Conservation (phyloP, 1,140 invertebrate genomes). For the Zaprionus kolodkinae region DNA sequence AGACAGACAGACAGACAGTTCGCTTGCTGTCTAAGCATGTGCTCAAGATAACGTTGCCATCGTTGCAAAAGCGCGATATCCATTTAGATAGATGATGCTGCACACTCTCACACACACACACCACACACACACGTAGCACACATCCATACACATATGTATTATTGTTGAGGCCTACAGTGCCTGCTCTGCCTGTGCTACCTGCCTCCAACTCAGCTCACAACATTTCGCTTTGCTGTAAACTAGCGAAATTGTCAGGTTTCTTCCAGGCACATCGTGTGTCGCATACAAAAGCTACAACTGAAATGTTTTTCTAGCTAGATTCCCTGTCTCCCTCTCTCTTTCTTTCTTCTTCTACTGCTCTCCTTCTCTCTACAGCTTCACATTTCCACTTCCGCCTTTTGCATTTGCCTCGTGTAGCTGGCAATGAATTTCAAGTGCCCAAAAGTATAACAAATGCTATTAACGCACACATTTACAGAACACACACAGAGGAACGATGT, state of each 20-base stretch:
- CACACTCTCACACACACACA: conserved; percentile 36
- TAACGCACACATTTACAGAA: conserved; percentile 11
- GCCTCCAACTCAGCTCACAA: background rate
- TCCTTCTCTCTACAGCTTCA: conserved; percentile 11
- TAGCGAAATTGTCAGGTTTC: conserved; percentile 47
- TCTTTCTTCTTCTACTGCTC: background rate
- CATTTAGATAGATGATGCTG: conserved; percentile 75
- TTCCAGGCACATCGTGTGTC: conserved; percentile 23
- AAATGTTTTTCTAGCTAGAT: background rate
- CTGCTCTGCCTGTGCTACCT: conserved; percentile 10
- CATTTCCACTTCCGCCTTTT: background rate
- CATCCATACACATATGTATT: background rate
- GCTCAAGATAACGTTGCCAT: conserved; percentile 48
- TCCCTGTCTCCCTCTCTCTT: background rate
- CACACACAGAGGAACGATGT: background rate
- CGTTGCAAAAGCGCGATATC: conserved; percentile 60
- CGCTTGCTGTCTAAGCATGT: conserved; percentile 38
- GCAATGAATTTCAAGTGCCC: conserved; percentile 70
- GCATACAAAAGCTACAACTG: conserved; percentile 38
- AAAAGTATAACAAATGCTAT: conserved; percentile 30
- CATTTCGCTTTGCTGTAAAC: conserved; percentile 24
- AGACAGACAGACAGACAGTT: background rate
- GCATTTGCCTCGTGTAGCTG: conserved; percentile 30
- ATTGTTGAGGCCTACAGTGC: conserved; percentile 16
- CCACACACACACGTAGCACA: conserved; percentile 18